Evolutionary conservation across 53 echinoderm and acorn worm species (phyloP), one percentile per base, ranked within the genome.

Genomic region (Apostichopus leukothele): DNA sequence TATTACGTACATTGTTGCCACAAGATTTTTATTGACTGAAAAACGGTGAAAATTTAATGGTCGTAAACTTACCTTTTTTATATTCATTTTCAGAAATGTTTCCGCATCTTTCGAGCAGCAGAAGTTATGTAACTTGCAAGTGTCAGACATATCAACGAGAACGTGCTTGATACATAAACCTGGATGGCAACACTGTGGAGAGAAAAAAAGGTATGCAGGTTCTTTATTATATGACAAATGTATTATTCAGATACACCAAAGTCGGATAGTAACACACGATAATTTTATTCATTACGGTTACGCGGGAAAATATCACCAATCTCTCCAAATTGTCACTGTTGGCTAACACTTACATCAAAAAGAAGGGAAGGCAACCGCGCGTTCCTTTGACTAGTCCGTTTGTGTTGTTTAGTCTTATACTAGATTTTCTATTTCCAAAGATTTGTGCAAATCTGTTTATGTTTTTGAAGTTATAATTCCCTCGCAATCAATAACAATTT

Each of bases 111-210:
- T 71, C 14, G n/a, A 18, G 20, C 71, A 16, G 71, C 71, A 71
- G 71, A 71, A 71, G 20, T 71, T 71, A 71, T 71, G 71, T 18
- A 71, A 71, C 71, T 71, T 71, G 18, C 71, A 71, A 18, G 71
- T 71, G n/a, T n/a, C 71, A 2, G 18, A 71, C 6, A n/a, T n/a
- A 19, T 71, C 71, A 18, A 71, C 71, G 13, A 71, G 20, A 71
- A 71, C 20, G 16, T 71, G 71, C 4, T 71, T 19, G 20, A 71
- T 18, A 7, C 71, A 18, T 71, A 71, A 19, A 21, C 71, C 71
- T 71, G 71, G 71, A 71, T 71, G 71, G 6, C 71, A n/a, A 19
- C 71, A 71, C 71, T 71, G 1, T 71, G 20, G 20, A 19, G 71
- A 71, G 6, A 18, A 71, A 6, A 71, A 71, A 16, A n/a, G 18